Base-by-base conservation (phyloP, 2,797 vertebrate species). In the Bucorvus abyssinicus region DNA sequence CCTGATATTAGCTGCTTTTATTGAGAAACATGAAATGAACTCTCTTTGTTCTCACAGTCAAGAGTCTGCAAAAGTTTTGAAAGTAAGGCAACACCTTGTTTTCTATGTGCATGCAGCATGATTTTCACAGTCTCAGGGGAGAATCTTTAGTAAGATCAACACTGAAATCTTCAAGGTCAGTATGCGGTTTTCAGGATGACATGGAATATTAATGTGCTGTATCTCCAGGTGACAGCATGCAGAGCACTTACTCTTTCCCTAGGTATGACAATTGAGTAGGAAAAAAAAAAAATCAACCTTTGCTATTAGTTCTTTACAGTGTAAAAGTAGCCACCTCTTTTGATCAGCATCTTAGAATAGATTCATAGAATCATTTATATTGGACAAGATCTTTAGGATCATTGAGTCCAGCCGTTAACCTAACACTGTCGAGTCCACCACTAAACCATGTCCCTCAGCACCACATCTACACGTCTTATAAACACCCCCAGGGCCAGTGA, bases 51-150 rank as follows among this genome's bases (percentile, higher is more conserved):
- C 63, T 92, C 67, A 63, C 0, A 0, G 44, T 84, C 84, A 84
- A 47, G 83, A 76, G 74, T 84, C 90, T 89, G 49, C 49, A 89
- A 75, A 94, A 89, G 61, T 71, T 85, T 60, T 95, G 44, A 92
- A 87, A 94, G 77, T 78, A 80, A 93, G 86, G 71, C 89, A 82
- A 44, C 30, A 64, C 18, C 30, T 90, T 70, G 45, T 84, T 94
- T 90, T 93, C 26, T 84, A n/a, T 90, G 32, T 84, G 92, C 88
- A 75, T 85, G 92, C 85, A 89, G 92, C 76, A 65, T 87, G 94
- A 64, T 42, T 92, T 80, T n/a, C 38, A 74, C 40, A 68, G 56
- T 56, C 26, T 57, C 4, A 4, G 17, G n/a, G 34, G 71, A 73
- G 30, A 68, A 56, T 80, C 40, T 87, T 56, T 44, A 84, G 32